Conservation (phyloP, 2,888 invertebrate genomes). For the Achlya flavicornis region DNA sequence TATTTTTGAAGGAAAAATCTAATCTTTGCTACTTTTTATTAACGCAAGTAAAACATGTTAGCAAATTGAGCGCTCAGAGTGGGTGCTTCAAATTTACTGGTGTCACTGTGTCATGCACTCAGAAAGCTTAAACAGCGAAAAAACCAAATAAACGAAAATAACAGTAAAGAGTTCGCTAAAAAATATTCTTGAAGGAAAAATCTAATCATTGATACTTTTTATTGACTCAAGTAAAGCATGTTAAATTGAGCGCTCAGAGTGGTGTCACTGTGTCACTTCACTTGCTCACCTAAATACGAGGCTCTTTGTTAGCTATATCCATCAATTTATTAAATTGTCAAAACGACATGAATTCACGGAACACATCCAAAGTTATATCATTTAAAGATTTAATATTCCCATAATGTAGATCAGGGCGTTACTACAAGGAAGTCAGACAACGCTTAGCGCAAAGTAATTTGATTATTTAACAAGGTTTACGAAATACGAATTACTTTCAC, state of each 20-base stretch:
- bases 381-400: neutral
- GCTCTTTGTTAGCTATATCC: too few relatives aligned
- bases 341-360: too few relatives aligned
- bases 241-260: neutral
- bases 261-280: neutral
- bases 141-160: too few relatives aligned
- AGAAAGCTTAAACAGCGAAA: too few relatives aligned
- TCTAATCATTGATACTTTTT: neutral
- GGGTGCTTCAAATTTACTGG: neutral
- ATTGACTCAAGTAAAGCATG: neutral
- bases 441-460: conserved; percentile 2
- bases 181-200: neutral
- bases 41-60: neutral
- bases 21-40: neutral
- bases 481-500: neutral
- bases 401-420: neutral
- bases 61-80: neutral
- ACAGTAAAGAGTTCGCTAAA: neutral
- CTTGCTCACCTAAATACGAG: neutral
- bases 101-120: neutral
- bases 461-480: neutral
- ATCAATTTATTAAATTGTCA: too few relatives aligned
- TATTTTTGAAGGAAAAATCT: neutral
- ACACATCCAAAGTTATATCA: neutral
- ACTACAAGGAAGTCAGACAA: neutral